Evolutionary conservation across 2,888 invertebrate species (phyloP), one percentile per base, ranked within the genome.

Genomic region (Tiliacea aurago): DNA sequence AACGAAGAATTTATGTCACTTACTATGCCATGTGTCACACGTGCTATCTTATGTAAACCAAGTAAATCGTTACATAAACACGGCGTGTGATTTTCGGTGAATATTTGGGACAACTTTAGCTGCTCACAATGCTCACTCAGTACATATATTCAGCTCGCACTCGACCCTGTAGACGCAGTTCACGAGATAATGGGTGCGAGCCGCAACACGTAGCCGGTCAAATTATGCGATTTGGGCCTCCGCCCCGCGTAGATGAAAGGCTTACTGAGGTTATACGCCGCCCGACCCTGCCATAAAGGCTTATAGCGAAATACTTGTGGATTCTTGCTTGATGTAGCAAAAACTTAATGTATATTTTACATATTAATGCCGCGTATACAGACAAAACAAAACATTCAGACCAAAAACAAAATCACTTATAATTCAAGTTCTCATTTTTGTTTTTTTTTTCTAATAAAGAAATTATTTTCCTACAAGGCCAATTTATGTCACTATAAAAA

Each of bases 201-300:
- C 73, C 78, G 71, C 85, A 85, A 86, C 84, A 88, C 87, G 87
- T 87, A 89, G 80, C 80, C 86, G 84, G 83, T 83, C 86, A 91
- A 91, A 92, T 92, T 90, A 92, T 91, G 88, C 88, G 89, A 89
- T 87, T 83, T 81, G 83, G 87, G 80, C 88, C 87, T 83, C 82
- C 84, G 82, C 84, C 81, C 83, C 79, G 76, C 87, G 75, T 86
- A 90, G 90, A 92, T 91, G 90, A 92, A 92, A 92, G 91, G 90
- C 90, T 91, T 92, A 90, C 89, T 68, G 81, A 87, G 88, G 89
- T 87, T 89, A 89, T 86, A 86, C 85, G 84, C 74, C 55, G 37
- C 81, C 83, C 85, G 83, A 86, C 87, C 88, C 85, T 81, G 84
- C 87, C 82, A 85, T 90, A 87, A 91, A 87, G 84, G 87, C 88